Percentiles rank a stretch among this genome's conserved stretches.
Evolutionary conservation across 2,888 invertebrate genomes (phyloP).

Genomic region (Lampropteryx suffumata): DNA sequence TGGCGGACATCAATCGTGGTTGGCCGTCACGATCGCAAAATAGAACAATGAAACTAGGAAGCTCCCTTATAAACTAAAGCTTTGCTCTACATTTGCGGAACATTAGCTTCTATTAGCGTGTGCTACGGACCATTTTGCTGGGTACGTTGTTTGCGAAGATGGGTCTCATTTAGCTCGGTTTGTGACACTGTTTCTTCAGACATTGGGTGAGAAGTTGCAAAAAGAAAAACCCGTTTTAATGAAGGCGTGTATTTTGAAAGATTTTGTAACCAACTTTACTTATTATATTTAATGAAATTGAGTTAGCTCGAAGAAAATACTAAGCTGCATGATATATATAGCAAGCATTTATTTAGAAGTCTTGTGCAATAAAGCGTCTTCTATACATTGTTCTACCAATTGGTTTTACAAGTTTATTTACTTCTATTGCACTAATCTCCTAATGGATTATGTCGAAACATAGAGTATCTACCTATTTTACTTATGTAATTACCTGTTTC

Average conservation of each 20-base stretch:
- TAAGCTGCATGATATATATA: too few relatives aligned
- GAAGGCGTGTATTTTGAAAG: neutral
- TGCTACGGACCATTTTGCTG: slow-evolving; percentile 19
- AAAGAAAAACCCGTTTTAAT: slow-evolving; percentile 34
- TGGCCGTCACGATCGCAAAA: slow-evolving; percentile 50
- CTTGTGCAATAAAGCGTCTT: neutral
- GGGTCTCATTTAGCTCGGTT: slow-evolving; percentile 37
- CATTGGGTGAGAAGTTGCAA: slow-evolving; percentile 42
- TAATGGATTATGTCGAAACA: slow-evolving; percentile 28
- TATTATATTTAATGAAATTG: too few relatives aligned
- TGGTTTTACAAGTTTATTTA: slow-evolving; percentile 17
- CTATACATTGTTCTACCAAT: slow-evolving; percentile 14
- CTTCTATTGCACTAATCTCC: slow-evolving; percentile 2
- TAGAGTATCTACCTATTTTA: slow-evolving; percentile 15
- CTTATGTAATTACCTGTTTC: slow-evolving; percentile 11
- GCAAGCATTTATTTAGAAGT: too few relatives aligned
- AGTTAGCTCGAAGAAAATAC: too few relatives aligned
- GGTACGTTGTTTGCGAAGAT: slow-evolving; percentile 39
- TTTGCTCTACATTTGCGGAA: slow-evolving; percentile 20
- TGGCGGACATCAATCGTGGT: slow-evolving; percentile 50
- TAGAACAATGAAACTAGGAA: slow-evolving; percentile 61
- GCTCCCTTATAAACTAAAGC: slow-evolving; percentile 29
- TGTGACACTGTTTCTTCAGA: slow-evolving; percentile 42
- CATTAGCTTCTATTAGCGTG: slow-evolving; percentile 9
- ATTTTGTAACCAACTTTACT: too few relatives aligned